Base-by-base conservation (phyloP, 2,888 invertebrate genomes). In the Ectobius pallidus region DNA sequence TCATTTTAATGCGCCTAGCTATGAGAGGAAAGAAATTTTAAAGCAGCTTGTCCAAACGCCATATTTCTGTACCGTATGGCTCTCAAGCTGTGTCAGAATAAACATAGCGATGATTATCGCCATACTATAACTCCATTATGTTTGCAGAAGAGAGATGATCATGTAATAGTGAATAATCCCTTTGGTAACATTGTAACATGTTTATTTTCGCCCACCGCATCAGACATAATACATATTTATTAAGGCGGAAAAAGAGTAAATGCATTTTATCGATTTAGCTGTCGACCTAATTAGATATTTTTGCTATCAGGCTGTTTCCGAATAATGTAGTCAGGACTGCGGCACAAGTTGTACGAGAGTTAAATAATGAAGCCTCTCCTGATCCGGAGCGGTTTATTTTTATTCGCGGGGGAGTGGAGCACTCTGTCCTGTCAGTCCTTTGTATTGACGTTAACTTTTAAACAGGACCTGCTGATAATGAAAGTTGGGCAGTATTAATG, bases 401-500 rank as follows among this genome's bases (percentile, higher is more conserved):
- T 30, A 58, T 58, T 14, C 58, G 1, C 58, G 58, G 22, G n/a
- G 22, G 32, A 25, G 58, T 30, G 55, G 14, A 1, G 22, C 58
- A 58, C 58, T 58, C n/a, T 14, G 58, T 30, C 14, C 58, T 58
- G 58, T 30, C 58, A 30, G 1, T 58, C 58, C 32, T 14, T n/a
- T n/a, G 27, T 3, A 7, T 7, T 58, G 58, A 58, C 58, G 30
- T 58, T 58, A 58, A 58, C 58, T 58, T 22, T 58, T n/a, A 58
- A 58, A 58, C 58, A 30, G 27, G 30, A 30, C n/a, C n/a, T n/a
- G 30, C 30, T 58, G 58, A 58, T 58, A 58, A 58, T 58, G 58
- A 58, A 58, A 30, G 58, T 30, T 58, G 58, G 58, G 58, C 58
- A 16, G 58, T 58, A 58, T 58, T 58, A 58, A 58, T 58, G 58